Evolutionary conservation across 2,113 vertebrate genomes (phyloP).

Genomic region (Oryzias javanicus): DNA sequence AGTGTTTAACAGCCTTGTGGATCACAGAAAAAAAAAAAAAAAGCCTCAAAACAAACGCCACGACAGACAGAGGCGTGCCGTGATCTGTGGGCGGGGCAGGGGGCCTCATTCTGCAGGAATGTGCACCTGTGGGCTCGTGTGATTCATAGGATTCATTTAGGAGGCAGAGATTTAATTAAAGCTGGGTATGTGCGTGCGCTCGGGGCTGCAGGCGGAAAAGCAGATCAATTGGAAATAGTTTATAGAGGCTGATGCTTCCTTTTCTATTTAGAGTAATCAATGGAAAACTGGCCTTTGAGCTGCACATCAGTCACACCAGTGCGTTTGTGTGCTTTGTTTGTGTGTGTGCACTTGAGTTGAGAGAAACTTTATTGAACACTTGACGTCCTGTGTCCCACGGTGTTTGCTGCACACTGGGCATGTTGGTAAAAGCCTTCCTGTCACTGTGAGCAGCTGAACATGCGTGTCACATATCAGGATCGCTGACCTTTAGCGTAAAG

Average conservation of each 20-base stretch:
- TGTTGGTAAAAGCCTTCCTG: slow-evolving; percentile 1
- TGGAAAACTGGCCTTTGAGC: slow-evolving; percentile 29
- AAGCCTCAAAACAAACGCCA: slow-evolving; percentile 26
- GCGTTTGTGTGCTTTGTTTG: neutral
- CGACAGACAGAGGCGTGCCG: slow-evolving; percentile 10
- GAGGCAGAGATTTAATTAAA: slow-evolving; percentile 42
- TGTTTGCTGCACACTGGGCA: slow-evolving; percentile 9
- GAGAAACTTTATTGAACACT: slow-evolving; percentile 34
- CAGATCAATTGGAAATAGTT: slow-evolving; percentile 60
- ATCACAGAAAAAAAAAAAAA: slow-evolving; percentile 37
- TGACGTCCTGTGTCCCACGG: slow-evolving; percentile 16
- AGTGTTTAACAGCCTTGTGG: slow-evolving; percentile 39
- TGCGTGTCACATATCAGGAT: slow-evolving; percentile 27
- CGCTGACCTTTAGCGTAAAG: slow-evolving; percentile 41
- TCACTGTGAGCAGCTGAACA: slow-evolving; percentile 3
- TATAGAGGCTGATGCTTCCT: slow-evolving; percentile 31
- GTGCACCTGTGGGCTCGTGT: slow-evolving; percentile 25
- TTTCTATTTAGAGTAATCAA: slow-evolving; percentile 27
- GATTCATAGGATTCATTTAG: slow-evolving; percentile 9
- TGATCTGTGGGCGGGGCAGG: slow-evolving; percentile 1
- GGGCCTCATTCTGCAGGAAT: neutral
- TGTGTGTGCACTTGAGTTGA: slow-evolving; percentile 24
- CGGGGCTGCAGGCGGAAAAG: slow-evolving; percentile 34
- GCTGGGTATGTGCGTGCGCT: slow-evolving; percentile 24
- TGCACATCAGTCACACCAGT: slow-evolving; percentile 31